A percentile compares a stretch with the other conserved stretches of the same genome.
These are phyloP conservation scores for Idaea aversata DNA, from an alignment of 2,888 invertebrate genomes.

Conservation along the genomic window DNA sequence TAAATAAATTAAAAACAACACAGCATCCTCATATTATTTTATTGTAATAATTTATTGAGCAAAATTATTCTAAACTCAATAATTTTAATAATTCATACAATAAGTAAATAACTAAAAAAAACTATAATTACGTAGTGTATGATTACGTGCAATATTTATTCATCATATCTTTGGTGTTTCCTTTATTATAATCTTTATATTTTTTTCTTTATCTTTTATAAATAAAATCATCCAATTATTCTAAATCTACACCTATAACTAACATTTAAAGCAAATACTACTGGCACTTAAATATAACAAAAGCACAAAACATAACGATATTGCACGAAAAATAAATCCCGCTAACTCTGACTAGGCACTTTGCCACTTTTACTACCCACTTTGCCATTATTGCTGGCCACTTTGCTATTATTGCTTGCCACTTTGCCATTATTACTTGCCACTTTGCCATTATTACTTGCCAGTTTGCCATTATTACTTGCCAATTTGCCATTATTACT, in stretches of 20 bases:
- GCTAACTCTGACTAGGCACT: slow-evolving; percentile 64
- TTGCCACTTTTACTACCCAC: slow-evolving; percentile 40
- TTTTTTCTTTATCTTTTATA: background rate
- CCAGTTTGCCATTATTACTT: slow-evolving; percentile 35
- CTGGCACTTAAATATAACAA: slow-evolving; percentile 34
- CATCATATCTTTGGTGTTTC: background rate
- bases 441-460: background rate
- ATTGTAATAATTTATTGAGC: too few species aligned
- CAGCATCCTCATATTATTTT: too few species aligned
- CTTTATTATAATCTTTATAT: background rate
- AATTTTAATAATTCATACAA: too few species aligned
- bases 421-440: background rate
- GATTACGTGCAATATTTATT: background rate
- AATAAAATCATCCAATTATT: background rate
- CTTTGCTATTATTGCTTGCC: slow-evolving; percentile 19
- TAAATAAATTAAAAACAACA: too few species aligned
- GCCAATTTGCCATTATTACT: slow-evolving; percentile 19
- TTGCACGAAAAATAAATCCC: slow-evolving; percentile 53
- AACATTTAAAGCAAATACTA: slow-evolving; percentile 14
- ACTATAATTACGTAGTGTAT: background rate
- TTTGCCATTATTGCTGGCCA: slow-evolving; percentile 19
- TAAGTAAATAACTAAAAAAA: background rate
- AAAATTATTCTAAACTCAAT: too few species aligned
- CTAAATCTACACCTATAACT: slow-evolving; percentile 25
- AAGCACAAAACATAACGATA: slow-evolving; percentile 52